Base-by-base conservation (phyloP, 2,797 vertebrate species). In the Amphiprion clarkii region DNA sequence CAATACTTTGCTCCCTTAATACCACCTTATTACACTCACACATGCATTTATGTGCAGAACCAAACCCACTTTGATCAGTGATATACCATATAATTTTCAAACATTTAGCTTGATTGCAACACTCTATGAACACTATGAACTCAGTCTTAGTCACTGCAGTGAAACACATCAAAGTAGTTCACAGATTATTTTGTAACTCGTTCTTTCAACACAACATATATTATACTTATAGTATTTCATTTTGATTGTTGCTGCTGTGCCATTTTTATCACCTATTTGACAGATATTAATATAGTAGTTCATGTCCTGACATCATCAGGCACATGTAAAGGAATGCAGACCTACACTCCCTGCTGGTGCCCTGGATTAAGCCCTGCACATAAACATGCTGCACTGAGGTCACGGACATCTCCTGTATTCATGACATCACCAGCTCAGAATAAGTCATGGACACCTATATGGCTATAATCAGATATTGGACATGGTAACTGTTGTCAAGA, bases 401-500 rank as follows among this genome's bases (percentile, higher is more conserved):
- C 85, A 90, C 69, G 71, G 64, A 70, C 71, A 74, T 83, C 27
- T 53, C 83, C 78, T 72, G 62, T 78, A 85, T 81, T 88, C 58
- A 51, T 88, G 85, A 90, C 86, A 91, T 86, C 86, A 91, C 84
- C 14, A 75, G 53, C 68, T 60, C 76, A 71, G 71, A 88, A 82
- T 71, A 84, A 87, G 69, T 64, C 52, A 52, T 36, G 58, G 72
- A 74, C 67, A 81, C 48, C 81, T 49, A 71, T 31, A 17, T 19
- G 63, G 57, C 88, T 92, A 92, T 89, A 91, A 90, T 82, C 83
- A 90, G 89, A 89, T 66, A 51, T 86, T 62, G 76, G 83, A 80
- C 93, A 88, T 91, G 81, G 88, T 81, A 92, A 93, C 90, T 72
- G 85, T 62, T 80, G 86, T 87, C 78, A 89, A 78, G 85, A 93